Evolutionary conservation across 2,113 vertebrate genomes (phyloP), one percentile per base, ranked within the genome.

Genomic region (Garra rufa): DNA sequence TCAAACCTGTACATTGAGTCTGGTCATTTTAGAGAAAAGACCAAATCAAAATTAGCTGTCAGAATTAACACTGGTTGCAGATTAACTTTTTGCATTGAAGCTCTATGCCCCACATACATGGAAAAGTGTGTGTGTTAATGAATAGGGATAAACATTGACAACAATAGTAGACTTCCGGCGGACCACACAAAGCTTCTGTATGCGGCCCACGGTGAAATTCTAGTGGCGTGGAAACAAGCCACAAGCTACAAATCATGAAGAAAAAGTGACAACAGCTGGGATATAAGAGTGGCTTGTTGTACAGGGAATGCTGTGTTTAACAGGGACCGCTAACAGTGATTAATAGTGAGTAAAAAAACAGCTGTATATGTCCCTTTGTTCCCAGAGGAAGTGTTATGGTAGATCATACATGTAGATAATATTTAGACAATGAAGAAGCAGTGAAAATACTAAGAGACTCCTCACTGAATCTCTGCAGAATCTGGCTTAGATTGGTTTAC

Each of bases 111-210:
- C 7, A n/a, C n/a, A n/a, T n/a, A n/a, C n/a, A 34, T 14, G 3
- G 28, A 5, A 34, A 34, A 34, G 34, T 69, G 43, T 74, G 44
- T 19, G 71, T 75, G 73, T 52, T 30, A 19, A 52, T 52, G 26
- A 9, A 55, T 21, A 52, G 50, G 50, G 6, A 28, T 30, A 76
- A 76, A 76, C 73, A 19, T 11, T 11, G 73, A 76, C 26, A 76
- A 76, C 46, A 75, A 52, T 50, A 82, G 61, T n/a, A 41, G 30
- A 6, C 59, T 28, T 82, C 67, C 81, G 52, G 81, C 4, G 6
- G 78, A 43, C 44, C 30, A 38, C 44, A 71, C 65, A 82, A 82
- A 69, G 30, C 65, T 57, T 6, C 44, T 17, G 26, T 41, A 46
- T 9, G 9, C 21, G 57, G 0, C 71, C 26, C 57, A 59, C 70